Evolutionary conservation across 2,888 invertebrate species (phyloP).

Genomic region (Orthonychiurus folsomi): DNA sequence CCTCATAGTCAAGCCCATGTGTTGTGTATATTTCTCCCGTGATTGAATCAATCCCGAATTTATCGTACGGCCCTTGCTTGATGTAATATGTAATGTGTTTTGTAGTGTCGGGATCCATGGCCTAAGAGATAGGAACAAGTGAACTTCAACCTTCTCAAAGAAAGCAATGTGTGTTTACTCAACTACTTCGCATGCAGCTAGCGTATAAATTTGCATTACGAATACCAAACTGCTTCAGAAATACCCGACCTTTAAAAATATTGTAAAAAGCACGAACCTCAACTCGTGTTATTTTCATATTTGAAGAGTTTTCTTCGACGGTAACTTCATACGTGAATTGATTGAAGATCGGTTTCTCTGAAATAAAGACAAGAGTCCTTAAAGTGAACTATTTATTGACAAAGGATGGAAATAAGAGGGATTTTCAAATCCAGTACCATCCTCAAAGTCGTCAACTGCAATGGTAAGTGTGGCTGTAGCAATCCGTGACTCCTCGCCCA

Average conservation of each 20-base stretch:
- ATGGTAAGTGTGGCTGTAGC: constrained; percentile 81
- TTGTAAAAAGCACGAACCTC: too few species aligned
- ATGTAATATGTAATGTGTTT: constrained; percentile 70
- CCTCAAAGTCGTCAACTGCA: constrained; percentile 66
- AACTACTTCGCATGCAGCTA: not conserved
- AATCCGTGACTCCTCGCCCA: constrained; percentile 71
- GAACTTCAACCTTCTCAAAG: too few species aligned
- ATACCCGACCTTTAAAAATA: too few species aligned
- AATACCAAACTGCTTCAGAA: too few species aligned
- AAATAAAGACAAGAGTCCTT: constrained; percentile 4
- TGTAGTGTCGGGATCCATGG: constrained; percentile 69
- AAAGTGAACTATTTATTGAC: too few species aligned
- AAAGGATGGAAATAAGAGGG: too few species aligned
- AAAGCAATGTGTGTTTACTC: constrained; percentile 17
- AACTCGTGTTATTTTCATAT: constrained; percentile 68
- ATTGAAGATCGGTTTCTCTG: constrained; percentile 56
- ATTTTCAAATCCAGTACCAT: too few species aligned
- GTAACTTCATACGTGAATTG: constrained; percentile 63
- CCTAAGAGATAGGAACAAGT: constrained; percentile 55
- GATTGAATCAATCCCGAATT: constrained; percentile 72
- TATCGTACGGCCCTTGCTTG: constrained; percentile 66
- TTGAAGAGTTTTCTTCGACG: constrained; percentile 76
- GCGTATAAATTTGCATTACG: not conserved
- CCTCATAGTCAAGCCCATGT: constrained; percentile 66
- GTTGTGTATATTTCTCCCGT: constrained; percentile 69